phyloP scores from a whole-genome alignment of 2,888 invertebrate genomes.

The Cheilosia variabilis region DNA sequence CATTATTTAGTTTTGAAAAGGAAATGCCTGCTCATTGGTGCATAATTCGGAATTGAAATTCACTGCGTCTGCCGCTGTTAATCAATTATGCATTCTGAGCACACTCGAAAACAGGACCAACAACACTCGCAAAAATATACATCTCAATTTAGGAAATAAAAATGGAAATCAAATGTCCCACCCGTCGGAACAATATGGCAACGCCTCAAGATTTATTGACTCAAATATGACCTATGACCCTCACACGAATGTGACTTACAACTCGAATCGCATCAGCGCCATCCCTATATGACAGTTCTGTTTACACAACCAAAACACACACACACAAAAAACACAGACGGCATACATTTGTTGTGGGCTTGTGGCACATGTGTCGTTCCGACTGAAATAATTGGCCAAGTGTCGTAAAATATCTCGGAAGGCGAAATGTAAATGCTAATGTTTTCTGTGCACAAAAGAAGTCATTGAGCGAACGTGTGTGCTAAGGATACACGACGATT shows the following conservation, averaged over 20 bases:
- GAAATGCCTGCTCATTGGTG: conserved; percentile 41
- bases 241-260: conserved; percentile 36
- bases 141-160: conserved; percentile 68
- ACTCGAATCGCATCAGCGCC: conserved; percentile 18
- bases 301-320: neutral
- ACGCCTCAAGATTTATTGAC: conserved; percentile 71
- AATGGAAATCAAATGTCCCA: conserved; percentile 46
- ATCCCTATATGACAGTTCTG: conserved; percentile 37
- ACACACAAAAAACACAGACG: neutral
- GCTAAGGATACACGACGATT: conserved; percentile 30
- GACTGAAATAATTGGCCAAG: conserved; percentile 63
- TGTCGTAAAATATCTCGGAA: conserved; percentile 54
- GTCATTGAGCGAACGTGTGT: conserved; percentile 39
- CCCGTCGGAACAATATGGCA: conserved; percentile 51
- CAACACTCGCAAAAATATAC: conserved; percentile 32
- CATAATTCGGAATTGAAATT: conserved; percentile 65
- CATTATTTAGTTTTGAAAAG: neutral
- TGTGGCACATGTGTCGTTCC: conserved; percentile 49
- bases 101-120: conserved; percentile 18
- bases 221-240: conserved; percentile 63
- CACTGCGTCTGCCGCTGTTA: conserved; percentile 45
- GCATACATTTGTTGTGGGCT: conserved; percentile 3
- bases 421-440: conserved; percentile 52
- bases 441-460: conserved; percentile 19
- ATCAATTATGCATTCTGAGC: conserved; percentile 69